These are phyloP conservation scores for Leptobrachium ailaonicum DNA, from an alignment of 2,113 vertebrate genomes.

Conservation along the genomic window DNA sequence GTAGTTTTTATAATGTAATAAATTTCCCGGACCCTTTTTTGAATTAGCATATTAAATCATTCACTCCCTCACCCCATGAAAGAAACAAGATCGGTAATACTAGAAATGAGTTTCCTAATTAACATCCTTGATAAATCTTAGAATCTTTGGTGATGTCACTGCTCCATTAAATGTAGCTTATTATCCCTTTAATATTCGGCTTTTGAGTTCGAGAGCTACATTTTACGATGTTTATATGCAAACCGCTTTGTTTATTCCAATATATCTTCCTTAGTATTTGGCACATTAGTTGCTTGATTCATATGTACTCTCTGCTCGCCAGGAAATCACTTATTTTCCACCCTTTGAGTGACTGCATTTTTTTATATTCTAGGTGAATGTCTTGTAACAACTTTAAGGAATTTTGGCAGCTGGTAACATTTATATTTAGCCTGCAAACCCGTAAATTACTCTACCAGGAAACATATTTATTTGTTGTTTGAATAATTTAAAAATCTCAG, in stretches of 20 bases:
- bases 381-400: not conserved
- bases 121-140: too few relatives aligned
- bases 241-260: not conserved
- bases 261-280: not conserved
- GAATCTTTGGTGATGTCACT: too few relatives aligned
- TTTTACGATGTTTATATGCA: too few relatives aligned
- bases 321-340: not conserved
- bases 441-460: not conserved
- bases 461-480: not conserved
- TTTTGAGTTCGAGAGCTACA: too few relatives aligned
- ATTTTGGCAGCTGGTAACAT: not conserved
- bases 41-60: too few relatives aligned
- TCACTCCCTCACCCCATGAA: too few relatives aligned
- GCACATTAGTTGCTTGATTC: not conserved
- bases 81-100: too few relatives aligned
- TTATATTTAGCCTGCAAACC: not conserved
- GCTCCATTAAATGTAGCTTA: too few relatives aligned
- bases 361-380: not conserved
- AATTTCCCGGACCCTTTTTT: too few relatives aligned
- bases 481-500: not conserved
- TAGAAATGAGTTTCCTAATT: too few relatives aligned
- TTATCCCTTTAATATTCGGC: too few relatives aligned
- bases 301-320: not conserved
- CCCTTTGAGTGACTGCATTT: not conserved
- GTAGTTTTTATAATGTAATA: too few relatives aligned